Evolutionary conservation across 2,113 vertebrate species (phyloP), one percentile per base, ranked within the genome.

Genomic region (Labeo rohita): DNA sequence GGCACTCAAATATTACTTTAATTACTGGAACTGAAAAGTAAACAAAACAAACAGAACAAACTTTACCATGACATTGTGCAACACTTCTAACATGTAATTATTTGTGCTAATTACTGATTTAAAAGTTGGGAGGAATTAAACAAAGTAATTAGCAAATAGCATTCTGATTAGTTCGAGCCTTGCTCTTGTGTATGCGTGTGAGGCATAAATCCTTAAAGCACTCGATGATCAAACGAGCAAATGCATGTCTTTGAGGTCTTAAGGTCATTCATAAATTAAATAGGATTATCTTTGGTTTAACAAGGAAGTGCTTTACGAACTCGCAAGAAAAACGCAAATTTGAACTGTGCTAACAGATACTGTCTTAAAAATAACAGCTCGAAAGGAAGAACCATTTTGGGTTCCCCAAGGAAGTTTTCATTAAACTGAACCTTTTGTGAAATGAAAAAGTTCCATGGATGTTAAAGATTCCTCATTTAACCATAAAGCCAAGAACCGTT

Each of bases 51-150:
- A 65, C 21, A 23, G 34, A 63, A 63, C 79, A 83, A 21, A 78
- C 4, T 54, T 23, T 75, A 83, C 43, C 78, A 52, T 59, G 85
- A 80, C 47, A 68, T 63, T 39, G 63, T 68, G 43, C 39, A 77
- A 54, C 15, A 45, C 70, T 13, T 61, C 72, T 74, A 72, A 85
- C 61, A 61, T 89, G 79, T 82, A 86, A 91, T 90, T 90, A 91
- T 74, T 73, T 70, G 83, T 88, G 89, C 86, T 89, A 89, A 89
- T 89, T 89, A 87, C 85, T 80, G 84, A 89, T 74, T 72, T 77
- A 72, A 50, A 86, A 75, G 84, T 80, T 68, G 65, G 82, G 54
- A 76, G n/a, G 47, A 79, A 85, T 75, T 85, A 79, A 86, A 72
- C 49, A 82, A 81, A 84, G 83, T 85, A 85, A 87, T 89, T 87